These are phyloP conservation scores for Strigamia maritima DNA, from an alignment of 2,888 invertebrate species.

Conservation along the genomic window DNA sequence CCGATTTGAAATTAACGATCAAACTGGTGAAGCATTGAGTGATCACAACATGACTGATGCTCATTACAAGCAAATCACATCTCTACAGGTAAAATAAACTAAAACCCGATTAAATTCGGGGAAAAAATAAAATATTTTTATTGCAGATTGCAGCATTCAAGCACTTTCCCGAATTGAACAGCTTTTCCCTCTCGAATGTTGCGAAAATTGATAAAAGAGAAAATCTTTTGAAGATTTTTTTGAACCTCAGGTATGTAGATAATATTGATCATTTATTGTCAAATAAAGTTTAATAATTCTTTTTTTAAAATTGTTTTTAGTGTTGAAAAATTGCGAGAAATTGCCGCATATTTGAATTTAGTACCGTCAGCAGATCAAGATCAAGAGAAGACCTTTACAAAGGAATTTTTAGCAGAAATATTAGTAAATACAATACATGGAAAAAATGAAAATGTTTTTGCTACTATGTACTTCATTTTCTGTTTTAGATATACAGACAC, in stretches of 20 bases:
- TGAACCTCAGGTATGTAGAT: background rate
- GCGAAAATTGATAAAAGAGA: conserved; percentile 90
- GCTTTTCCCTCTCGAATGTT: conserved; percentile 89
- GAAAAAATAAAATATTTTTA: conserved; percentile 41
- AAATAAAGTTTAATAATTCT: conserved; percentile 2
- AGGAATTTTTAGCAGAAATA: conserved; percentile 66
- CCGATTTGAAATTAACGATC: conserved; percentile 95
- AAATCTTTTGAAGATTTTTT: conserved; percentile 62
- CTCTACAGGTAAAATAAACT: conserved; percentile 66
- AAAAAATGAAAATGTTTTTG: background rate
- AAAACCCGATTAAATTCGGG: too few relatives aligned
- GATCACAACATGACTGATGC: conserved; percentile 90
- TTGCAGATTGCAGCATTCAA: conserved; percentile 86
- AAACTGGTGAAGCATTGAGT: conserved; percentile 87
- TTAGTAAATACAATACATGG: background rate
- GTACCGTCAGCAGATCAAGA: conserved; percentile 73
- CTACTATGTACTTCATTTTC: background rate
- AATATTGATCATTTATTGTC: background rate
- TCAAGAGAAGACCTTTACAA: conserved; percentile 45
- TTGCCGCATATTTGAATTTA: conserved; percentile 81
- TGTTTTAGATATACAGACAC: conserved; percentile 58
- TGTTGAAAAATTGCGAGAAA: conserved; percentile 73
- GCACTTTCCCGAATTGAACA: conserved; percentile 78
- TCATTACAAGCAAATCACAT: conserved; percentile 89
- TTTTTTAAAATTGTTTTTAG: conserved; percentile 54